Base-by-base conservation (phyloP, 2,113 vertebrate species). In the Oreochromis spilurus region DNA sequence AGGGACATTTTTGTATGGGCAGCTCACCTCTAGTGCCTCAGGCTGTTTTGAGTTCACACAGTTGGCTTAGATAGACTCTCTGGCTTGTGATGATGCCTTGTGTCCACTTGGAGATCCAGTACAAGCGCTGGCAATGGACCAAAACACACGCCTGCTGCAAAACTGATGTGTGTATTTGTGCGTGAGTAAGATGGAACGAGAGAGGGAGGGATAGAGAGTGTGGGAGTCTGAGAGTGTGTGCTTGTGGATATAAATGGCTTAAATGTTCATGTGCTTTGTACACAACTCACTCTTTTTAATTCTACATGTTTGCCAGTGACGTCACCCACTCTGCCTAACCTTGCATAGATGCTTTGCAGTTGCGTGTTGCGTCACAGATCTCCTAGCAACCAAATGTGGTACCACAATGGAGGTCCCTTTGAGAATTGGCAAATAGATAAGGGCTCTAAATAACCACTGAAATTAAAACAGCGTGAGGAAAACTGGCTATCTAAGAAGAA, bases 341-440 rank as follows among this genome's bases (percentile, higher is more conserved):
- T 93, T 24, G 21, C 70, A 50, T 52, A 78, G 84, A 86, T 9
- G 31, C 84, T 89, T 48, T 80, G 84, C 82, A 70, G 84, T 82
- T 87, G 89, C 86, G 83, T 88, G 84, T 81, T 88, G 89, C 90
- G 84, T 95, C 91, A 91, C 87, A 54, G 45, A 62, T 94, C 85
- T 89, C 91, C 87, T 93, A 89, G 94, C 93, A 93, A 94, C 94
- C 85, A n/a, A 79, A 65, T 55, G 75, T 84, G 88, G 87, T 67
- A 79, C 87, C 82, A 84, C 82, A 91, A 89, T 83, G 80, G 89
- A 81, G 81, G 78, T 81, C 84, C 82, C 83, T 91, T 70, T 83
- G 87, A 89, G 92, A 92, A 58, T 70, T 79, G 83, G 79, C 87
- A 83, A 78, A 85, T 67, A 81, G 62, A 81, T 84, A 87, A 84